Percentiles rank a stretch among this genome's conserved stretches.
phyloP scores from a whole-genome alignment of 2,113 vertebrate species.

The human (Homo sapiens) region GRCh38 chr19:41009501-41010000 shows the following conservation, averaged over 20 bases:
- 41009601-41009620: neutral
- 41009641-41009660: neutral
- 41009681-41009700: neutral
- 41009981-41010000: constrained; percentile 74
- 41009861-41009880: too few species aligned
- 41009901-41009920: too few species aligned
- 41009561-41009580: accelerated
- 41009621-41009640: too few species aligned
- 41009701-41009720: neutral
- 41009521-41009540: accelerated
- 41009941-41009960: neutral
- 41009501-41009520: accelerated
- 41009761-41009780: neutral
- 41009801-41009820: neutral
- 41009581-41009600: too few species aligned
- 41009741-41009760: neutral
- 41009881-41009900: neutral
- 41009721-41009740: neutral
- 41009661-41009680: neutral
- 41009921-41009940: accelerated
- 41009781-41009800: neutral
- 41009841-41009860: accelerated
- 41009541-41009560: neutral
- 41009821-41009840: accelerated
- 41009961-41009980: neutral